A percentile compares a stretch with the other conserved stretches of the same genome.
phyloP scores from a whole-genome alignment of 2,113 vertebrate species.

The Platysteira castanea region DNA sequence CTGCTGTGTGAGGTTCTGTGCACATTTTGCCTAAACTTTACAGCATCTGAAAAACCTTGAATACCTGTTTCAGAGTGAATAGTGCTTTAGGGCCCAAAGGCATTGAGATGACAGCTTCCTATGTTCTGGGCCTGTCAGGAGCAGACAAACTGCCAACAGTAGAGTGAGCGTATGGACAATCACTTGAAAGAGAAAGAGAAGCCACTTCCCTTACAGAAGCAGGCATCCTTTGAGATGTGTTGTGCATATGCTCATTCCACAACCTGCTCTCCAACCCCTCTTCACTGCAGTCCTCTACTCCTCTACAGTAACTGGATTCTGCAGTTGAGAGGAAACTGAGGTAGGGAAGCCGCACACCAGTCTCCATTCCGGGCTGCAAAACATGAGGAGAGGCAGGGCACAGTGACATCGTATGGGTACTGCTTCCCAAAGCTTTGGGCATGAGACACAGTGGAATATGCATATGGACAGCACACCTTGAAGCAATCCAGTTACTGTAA shows the following conservation, averaged over 20 bases:
- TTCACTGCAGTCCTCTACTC: constrained; percentile 63
- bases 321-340: constrained; percentile 57
- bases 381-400: constrained; percentile 40
- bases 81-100: neutral
- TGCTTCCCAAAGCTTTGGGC: constrained; percentile 51
- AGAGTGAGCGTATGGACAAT: neutral
- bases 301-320: constrained; percentile 62
- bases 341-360: constrained; percentile 36
- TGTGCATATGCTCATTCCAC: constrained; percentile 56
- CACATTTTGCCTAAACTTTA: neutral
- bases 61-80: neutral
- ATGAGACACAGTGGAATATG: constrained; percentile 45
- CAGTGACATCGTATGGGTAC: constrained; percentile 12
- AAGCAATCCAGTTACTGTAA: constrained; percentile 42
- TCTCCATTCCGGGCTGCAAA: constrained; percentile 27
- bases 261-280: constrained; percentile 48
- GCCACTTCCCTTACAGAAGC: constrained; percentile 43
- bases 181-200: constrained; percentile 22
- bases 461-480: constrained; percentile 59
- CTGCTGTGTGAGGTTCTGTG: neutral
- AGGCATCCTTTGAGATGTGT: constrained; percentile 43
- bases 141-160: neutral
- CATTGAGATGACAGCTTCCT: neutral
- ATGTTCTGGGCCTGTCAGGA: neutral
- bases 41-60: neutral